phyloP scores from a whole-genome alignment of 2,113 vertebrate species.

The Odocoileus virginianus region DNA sequence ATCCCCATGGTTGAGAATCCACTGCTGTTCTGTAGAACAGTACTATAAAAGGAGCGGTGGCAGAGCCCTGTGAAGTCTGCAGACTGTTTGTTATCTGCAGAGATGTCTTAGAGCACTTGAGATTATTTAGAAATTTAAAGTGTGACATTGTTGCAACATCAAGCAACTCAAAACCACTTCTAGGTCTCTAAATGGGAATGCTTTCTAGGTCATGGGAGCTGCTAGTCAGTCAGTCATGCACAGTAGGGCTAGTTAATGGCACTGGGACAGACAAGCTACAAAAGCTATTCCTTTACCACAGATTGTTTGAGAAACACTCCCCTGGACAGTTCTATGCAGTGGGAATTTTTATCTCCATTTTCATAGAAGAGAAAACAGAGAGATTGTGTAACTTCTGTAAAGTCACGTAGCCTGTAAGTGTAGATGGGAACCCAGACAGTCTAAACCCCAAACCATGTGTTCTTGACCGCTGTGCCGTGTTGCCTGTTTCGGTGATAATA shows the following conservation, averaged over 20 bases:
- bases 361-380: not conserved
- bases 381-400: not conserved
- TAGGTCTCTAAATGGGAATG: not conserved
- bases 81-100: not conserved
- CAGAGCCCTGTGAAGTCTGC: not conserved
- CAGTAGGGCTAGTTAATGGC: not conserved
- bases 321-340: not conserved
- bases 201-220: not conserved
- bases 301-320: not conserved
- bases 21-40: not conserved
- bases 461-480: not conserved
- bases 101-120: not conserved
- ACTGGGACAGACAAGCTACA: not conserved
- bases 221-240: not conserved
- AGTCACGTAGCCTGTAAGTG: not conserved
- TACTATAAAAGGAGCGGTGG: not conserved
- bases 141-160: not conserved
- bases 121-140: not conserved
- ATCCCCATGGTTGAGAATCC: not conserved
- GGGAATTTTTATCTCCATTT: not conserved
- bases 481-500: not conserved
- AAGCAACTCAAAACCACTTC: not conserved
- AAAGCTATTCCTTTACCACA: not conserved
- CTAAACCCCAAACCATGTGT: not conserved
- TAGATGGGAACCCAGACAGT: not conserved